phyloP scores from a whole-genome alignment of 2,888 invertebrate genomes.

The Omphaloscelis lunosa region DNA sequence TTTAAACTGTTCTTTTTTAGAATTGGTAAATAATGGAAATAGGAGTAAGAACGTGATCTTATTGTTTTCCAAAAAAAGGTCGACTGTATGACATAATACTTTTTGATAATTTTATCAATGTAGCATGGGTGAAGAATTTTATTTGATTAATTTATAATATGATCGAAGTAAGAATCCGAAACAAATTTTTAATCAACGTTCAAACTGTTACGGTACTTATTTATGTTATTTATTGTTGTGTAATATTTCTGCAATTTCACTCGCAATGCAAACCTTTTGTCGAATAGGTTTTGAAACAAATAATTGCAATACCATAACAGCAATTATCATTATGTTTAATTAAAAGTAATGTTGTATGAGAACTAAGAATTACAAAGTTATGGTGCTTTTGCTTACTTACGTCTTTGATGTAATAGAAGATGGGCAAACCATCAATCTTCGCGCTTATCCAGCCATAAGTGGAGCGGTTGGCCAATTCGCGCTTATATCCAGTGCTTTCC shows the following conservation, averaged over 20 bases:
- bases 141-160: background rate
- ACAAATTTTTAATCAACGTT: conserved; percentile 48
- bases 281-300: conserved; percentile 29
- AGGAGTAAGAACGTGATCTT: background rate
- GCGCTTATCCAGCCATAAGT: conserved; percentile 65
- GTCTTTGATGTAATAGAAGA: conserved; percentile 62
- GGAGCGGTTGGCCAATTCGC: conserved; percentile 66
- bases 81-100: background rate
- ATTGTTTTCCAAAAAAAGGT: background rate
- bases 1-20: conserved; percentile 5
- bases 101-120: conserved; percentile 5
- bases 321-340: conserved; percentile 53
- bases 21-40: conserved; percentile 12
- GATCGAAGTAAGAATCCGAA: conserved; percentile 24
- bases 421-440: conserved; percentile 64
- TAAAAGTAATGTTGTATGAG: conserved; percentile 38
- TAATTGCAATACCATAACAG: conserved; percentile 37
- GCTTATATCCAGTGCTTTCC: conserved; percentile 57
- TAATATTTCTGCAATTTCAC: conserved; percentile 37
- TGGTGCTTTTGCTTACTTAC: conserved; percentile 45
- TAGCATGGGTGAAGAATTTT: conserved; percentile 17
- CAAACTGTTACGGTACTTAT: conserved; percentile 38
- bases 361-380: conserved; percentile 47
- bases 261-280: conserved; percentile 23
- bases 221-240: conserved; percentile 40